Evolutionary conservation across 2,888 invertebrate species (phyloP), one percentile per base, ranked within the genome.

Genomic region (Uloborus plumipes): DNA sequence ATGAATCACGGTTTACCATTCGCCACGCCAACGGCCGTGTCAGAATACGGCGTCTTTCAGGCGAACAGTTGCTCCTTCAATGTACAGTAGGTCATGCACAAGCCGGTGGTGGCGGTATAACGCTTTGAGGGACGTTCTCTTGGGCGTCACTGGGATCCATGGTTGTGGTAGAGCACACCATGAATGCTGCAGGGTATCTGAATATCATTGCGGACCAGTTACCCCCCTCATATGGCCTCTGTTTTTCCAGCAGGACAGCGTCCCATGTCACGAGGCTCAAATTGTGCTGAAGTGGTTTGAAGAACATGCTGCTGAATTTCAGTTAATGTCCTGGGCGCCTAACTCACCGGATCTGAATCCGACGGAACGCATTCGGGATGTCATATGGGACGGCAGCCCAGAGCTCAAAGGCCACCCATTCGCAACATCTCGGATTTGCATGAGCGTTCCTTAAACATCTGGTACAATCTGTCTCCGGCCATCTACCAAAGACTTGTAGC

Each of bases 91-190:
- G n/a, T 9, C 11, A 9, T 55, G 18, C n/a, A 55, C 55, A 55
- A 16, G 55, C n/a, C n/a, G n/a, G n/a, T n/a, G n/a, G n/a, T n/a
- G n/a, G n/a, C n/a, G n/a, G n/a, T n/a, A n/a, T n/a, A 16, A 7
- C n/a, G 55, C 18, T 9, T 13, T 55, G n/a, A 18, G 9, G n/a
- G 16, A 55, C n/a, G n/a, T n/a, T n/a, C 16, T 55, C 7, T 55
- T 16, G 55, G n/a, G 16, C 55, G 55, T 55, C n/a, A 18, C 55
- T 55, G 55, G 55, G 55, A 55, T n/a, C 9, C 55, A 7, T 55
- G 55, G 55, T 55, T 55, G 55, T 55, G n/a, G 51, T 55, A 55
- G 55, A 55, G n/a, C 9, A 55, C n/a, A 16, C 55, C 55, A 55
- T 55, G 55, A 55, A 55, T 13, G 55, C 55, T 55, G 7, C 55